Evolutionary conservation across 2,113 vertebrate genomes (phyloP), one percentile per base, ranked within the genome.

Genomic region (Marmota monax): DNA sequence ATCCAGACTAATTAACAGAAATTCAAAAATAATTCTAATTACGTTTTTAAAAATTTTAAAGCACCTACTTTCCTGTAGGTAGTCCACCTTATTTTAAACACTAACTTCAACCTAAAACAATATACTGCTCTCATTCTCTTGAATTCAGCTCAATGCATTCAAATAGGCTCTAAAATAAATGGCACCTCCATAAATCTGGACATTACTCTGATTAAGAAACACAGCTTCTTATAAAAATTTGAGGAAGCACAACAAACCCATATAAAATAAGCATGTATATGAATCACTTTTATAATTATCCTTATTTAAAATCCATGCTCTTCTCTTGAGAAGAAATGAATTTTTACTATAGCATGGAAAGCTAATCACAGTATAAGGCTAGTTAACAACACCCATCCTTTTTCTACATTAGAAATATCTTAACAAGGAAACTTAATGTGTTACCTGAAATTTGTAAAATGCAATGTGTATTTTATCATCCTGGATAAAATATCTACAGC

Each of bases 401-500:
- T 90, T 84, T 72, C 95, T 84, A 83, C 96, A 97, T 96, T 92
- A 98, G 87, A 92, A 90, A 95, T 95, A 98, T 82, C 0, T 0
- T 86, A 96, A 90, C 94, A 88, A 90, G 97, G 94, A 97, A 97
- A 98, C 98, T 97, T 97, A 95, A 97, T 97, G 97, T 98, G 87
- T 93, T 85, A 86, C 32, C 69, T 97, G 96, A 98, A 98, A 98
- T 98, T 98, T 98, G 82, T 94, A 96, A 98, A 97, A 98, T 80
- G 70, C 90, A 97, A 97, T 25, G 70, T 94, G 96, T 95, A 96
- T 97, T 98, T 98, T 98, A 98, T 98, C 98, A 97, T 96, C 92
- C 90, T 82, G 96, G 96, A 98, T 98, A 99, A 98, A 99, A 98
- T 97, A 98, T 97, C 98, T 98, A 97, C 94, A 97, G 97, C 95